Conservation (phyloP, 2,888 invertebrate genomes). For the Drosophila peninsularis region DNA sequence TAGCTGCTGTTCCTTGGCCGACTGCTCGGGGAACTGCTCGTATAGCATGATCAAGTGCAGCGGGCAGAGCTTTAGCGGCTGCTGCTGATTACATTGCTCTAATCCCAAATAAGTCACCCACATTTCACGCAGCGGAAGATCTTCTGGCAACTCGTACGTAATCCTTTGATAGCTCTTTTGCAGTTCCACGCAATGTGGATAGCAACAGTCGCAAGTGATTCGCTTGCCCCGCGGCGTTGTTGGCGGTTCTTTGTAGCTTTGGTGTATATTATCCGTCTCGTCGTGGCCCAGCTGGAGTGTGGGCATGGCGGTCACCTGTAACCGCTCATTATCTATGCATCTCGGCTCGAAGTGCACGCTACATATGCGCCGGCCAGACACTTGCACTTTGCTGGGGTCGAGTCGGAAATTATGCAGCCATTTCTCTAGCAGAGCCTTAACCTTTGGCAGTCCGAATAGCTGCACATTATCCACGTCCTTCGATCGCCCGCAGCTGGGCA, state of each 20-base stretch:
- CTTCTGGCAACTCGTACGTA: slow-evolving; percentile 57
- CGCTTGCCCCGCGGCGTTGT: slow-evolving; percentile 22
- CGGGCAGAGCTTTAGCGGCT: slow-evolving; percentile 55
- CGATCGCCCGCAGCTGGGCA: slow-evolving; percentile 51
- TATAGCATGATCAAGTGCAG: slow-evolving; percentile 53
- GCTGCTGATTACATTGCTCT: slow-evolving; percentile 8
- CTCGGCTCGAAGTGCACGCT: slow-evolving; percentile 61
- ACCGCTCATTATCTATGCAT: slow-evolving; percentile 44
- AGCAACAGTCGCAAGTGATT: slow-evolving; percentile 52
- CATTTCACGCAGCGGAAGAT: slow-evolving; percentile 28
- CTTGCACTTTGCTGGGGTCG: slow-evolving; percentile 17
- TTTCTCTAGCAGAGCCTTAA: slow-evolving; percentile 45
- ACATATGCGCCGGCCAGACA: slow-evolving; percentile 55
- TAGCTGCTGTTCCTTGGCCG: slow-evolving; percentile 16
- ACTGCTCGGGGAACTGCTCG: slow-evolving; percentile 35
- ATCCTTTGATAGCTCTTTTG: slow-evolving; percentile 39
- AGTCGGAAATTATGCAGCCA: slow-evolving; percentile 72
- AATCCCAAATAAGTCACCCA: slow-evolving; percentile 54
- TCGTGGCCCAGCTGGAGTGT: slow-evolving; percentile 69
- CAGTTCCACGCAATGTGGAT: slow-evolving; percentile 62
- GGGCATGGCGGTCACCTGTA: slow-evolving; percentile 61
- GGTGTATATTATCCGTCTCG: slow-evolving; percentile 34
- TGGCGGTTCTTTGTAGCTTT: slow-evolving; percentile 1
- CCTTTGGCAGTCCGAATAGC: slow-evolving; percentile 58
- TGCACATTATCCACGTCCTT: slow-evolving; percentile 30